Percentiles rank a stretch among this genome's conserved stretches.
These are phyloP conservation scores for Rhopalosiphum padi DNA, from an alignment of 1,140 invertebrate genomes.

Conservation along the genomic window DNA sequence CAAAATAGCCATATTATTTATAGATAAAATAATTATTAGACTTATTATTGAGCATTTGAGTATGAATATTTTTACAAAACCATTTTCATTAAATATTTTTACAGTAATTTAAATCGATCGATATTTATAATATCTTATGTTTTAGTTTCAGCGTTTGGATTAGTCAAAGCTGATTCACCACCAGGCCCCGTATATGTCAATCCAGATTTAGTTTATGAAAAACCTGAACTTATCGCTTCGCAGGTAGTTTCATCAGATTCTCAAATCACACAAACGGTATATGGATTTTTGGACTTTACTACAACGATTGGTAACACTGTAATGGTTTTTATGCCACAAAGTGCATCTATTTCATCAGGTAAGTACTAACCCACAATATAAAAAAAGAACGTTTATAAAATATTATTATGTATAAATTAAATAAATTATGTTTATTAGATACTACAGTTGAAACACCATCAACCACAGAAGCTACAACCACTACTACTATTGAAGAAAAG, in stretches of 20 bases:
- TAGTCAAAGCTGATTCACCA: constrained; percentile 33
- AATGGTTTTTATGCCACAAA: constrained; percentile 87
- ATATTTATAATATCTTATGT: neutral
- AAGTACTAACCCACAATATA: neutral
- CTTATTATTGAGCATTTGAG: too few relatives aligned
- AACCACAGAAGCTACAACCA: neutral
- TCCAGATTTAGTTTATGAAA: constrained; percentile 47
- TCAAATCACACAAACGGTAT: constrained; percentile 76
- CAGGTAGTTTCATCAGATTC: constrained; percentile 55
- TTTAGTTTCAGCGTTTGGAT: neutral
- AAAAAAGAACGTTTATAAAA: neutral
- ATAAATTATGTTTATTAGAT: neutral
- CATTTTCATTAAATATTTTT: neutral
- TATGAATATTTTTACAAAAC: neutral
- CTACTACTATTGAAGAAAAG: constrained; percentile 28
- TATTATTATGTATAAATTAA: neutral
- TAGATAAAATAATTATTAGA: too few relatives aligned
- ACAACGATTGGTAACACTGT: constrained; percentile 89
- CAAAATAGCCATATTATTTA: too few relatives aligned
- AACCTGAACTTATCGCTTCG: neutral
- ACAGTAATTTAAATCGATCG: neutral
- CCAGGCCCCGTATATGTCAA: constrained; percentile 59
- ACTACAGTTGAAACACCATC: neutral
- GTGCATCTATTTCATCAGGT: constrained; percentile 65
- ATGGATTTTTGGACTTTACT: constrained; percentile 87